Percentiles rank a stretch among this genome's conserved stretches.
These are phyloP conservation scores for Onychorhynchus coronatus DNA, from an alignment of 2,113 vertebrate genomes.

Conservation along the genomic window DNA sequence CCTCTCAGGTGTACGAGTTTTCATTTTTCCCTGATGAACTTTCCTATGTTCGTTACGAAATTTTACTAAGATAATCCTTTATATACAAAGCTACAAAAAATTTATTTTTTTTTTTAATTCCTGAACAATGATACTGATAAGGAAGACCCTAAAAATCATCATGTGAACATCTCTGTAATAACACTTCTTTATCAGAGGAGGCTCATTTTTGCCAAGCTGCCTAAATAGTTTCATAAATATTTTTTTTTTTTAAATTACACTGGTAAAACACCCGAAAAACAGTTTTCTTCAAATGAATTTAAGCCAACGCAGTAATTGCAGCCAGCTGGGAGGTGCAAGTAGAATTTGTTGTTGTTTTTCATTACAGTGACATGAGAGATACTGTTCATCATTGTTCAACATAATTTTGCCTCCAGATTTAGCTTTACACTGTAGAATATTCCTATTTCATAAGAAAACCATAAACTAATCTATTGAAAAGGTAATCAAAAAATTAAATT, in stretches of 20 bases:
- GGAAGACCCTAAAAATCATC: conserved; percentile 1
- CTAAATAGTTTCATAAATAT: background rate
- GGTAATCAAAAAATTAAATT: background rate
- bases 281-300: conserved; percentile 35
- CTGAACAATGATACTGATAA: conserved; percentile 25
- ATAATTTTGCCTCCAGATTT: conserved; percentile 30
- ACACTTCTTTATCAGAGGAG: conserved; percentile 23
- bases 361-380: conserved; percentile 17
- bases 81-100: background rate
- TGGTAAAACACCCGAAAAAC: conserved; percentile 55
- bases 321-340: background rate
- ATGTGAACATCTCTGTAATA: background rate
- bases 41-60: background rate
- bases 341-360: conserved; percentile 57
- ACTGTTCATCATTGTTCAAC: background rate
- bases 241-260: conserved; percentile 53
- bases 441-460: background rate
- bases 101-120: background rate
- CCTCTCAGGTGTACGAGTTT: background rate
- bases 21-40: background rate
- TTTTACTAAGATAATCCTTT: background rate
- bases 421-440: conserved; percentile 8
- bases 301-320: background rate
- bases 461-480: background rate
- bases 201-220: conserved; percentile 45